A percentile compares a stretch with the other conserved stretches of the same genome.
Conservation (phyloP, 2,113 vertebrate species). For the Hemichromis elongatus region DNA sequence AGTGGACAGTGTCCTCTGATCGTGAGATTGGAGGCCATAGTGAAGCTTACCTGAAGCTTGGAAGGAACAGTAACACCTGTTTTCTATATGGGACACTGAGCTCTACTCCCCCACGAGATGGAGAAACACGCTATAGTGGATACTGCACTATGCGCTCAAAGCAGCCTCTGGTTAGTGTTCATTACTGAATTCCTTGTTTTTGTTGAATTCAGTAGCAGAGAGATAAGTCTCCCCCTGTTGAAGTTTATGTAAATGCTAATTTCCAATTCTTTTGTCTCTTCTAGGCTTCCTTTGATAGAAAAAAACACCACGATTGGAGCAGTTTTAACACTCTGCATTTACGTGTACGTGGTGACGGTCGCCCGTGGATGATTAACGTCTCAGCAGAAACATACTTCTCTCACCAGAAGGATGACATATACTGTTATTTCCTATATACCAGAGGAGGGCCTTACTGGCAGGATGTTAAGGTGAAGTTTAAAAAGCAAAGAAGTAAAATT, state of each 20-base stretch:
- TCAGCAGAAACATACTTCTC: constrained; percentile 76
- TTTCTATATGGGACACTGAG: constrained; percentile 83
- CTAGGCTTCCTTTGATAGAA: constrained; percentile 82
- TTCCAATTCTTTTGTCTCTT: not conserved
- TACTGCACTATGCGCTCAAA: constrained; percentile 85
- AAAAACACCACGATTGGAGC: constrained; percentile 80
- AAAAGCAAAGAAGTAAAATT: not conserved
- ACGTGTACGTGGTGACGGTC: constrained; percentile 90
- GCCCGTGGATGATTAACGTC: constrained; percentile 94
- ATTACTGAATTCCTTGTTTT: not conserved
- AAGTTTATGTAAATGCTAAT: not conserved
- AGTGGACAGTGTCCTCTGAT: constrained; percentile 88
- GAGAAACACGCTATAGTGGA: constrained; percentile 87
- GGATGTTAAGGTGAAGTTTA: constrained; percentile 82
- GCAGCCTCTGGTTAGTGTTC: constrained; percentile 75
- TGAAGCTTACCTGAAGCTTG: constrained; percentile 77
- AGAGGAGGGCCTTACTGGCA: constrained; percentile 96
- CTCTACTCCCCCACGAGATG: constrained; percentile 78
- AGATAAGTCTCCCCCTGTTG: not conserved
- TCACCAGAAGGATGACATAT: constrained; percentile 83
- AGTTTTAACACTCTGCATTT: constrained; percentile 87
- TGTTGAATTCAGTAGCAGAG: not conserved
- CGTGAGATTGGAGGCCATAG: constrained; percentile 88
- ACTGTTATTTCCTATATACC: constrained; percentile 92
- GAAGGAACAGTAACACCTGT: constrained; percentile 81